A percentile compares a stretch with the other conserved stretches of the same genome.
Evolutionary conservation across 2,888 invertebrate species (phyloP).

Genomic region (Amaurobius ferox): DNA sequence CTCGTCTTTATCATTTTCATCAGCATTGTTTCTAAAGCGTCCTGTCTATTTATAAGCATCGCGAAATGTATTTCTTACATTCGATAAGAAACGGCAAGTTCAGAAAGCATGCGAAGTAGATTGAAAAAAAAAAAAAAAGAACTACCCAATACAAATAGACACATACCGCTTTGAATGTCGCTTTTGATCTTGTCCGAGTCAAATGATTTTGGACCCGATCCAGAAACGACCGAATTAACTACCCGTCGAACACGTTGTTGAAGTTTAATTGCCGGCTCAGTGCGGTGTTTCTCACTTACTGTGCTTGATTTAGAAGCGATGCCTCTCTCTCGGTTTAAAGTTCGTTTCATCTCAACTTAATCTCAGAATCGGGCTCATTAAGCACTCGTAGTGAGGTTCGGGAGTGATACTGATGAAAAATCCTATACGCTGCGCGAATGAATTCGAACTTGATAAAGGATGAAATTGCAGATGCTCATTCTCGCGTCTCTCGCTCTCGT

Average conservation of each 20-base stretch:
- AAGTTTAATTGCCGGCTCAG: too few species aligned
- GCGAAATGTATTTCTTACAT: too few species aligned
- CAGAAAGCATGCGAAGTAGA: background rate
- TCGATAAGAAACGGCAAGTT: background rate
- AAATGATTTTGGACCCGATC: background rate
- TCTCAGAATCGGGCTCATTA: slow-evolving; percentile 15
- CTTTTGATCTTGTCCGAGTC: background rate
- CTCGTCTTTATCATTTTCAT: too few species aligned
- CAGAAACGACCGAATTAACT: background rate
- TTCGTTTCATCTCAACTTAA: background rate
- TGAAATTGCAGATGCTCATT: slow-evolving; percentile 42
- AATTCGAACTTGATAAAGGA: slow-evolving; percentile 43
- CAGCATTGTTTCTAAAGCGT: too few species aligned
- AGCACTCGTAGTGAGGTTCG: slow-evolving; percentile 21
- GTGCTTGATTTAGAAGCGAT: background rate
- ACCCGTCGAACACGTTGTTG: too few species aligned
- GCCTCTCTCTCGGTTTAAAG: slow-evolving; percentile 10
- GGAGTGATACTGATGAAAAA: slow-evolving; percentile 15
- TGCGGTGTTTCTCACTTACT: background rate
- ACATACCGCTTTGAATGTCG: background rate
- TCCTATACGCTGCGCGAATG: slow-evolving; percentile 43
- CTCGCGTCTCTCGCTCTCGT: slow-evolving; percentile 36
- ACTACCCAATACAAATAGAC: background rate
- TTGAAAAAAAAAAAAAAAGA: background rate
- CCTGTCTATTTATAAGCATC: too few species aligned